Evolutionary conservation across 2,113 vertebrate genomes (phyloP).

Genomic region (Lepus americanus): DNA sequence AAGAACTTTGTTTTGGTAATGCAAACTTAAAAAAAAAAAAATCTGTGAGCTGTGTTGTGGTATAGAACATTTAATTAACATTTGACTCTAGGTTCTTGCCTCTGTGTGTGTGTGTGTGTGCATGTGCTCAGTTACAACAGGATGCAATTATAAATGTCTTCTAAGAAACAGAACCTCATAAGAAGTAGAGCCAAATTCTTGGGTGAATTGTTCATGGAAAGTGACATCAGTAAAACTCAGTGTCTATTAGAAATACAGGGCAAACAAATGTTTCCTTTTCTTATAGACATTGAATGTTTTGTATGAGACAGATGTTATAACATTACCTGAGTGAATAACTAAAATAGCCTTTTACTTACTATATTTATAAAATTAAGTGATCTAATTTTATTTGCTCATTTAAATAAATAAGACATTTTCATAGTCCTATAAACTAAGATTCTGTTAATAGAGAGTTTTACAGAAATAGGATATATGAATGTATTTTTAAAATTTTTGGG

Average conservation of each 20-base stretch:
- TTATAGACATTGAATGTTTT: slow-evolving; percentile 74
- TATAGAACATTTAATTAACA: slow-evolving; percentile 27
- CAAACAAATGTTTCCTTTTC: slow-evolving; percentile 81
- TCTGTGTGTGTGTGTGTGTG: neutral
- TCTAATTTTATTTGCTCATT: slow-evolving; percentile 78
- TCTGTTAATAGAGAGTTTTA: slow-evolving; percentile 80
- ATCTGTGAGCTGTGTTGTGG: neutral
- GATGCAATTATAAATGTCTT: slow-evolving; percentile 46
- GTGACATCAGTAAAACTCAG: slow-evolving; percentile 75
- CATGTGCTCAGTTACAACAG: neutral
- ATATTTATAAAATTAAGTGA: slow-evolving; percentile 79
- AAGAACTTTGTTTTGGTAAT: neutral
- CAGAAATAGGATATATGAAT: slow-evolving; percentile 62
- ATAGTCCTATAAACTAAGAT: slow-evolving; percentile 77
- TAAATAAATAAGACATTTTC: slow-evolving; percentile 75
- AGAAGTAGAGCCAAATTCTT: slow-evolving; percentile 64
- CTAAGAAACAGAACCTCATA: slow-evolving; percentile 63
- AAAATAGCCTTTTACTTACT: slow-evolving; percentile 78
- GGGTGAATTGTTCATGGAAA: slow-evolving; percentile 77
- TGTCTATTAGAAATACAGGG: slow-evolving; percentile 78
- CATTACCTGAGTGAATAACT: slow-evolving; percentile 68
- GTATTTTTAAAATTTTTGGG: too few species aligned
- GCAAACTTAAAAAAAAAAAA: slow-evolving; percentile 27
- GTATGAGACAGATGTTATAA: slow-evolving; percentile 68
- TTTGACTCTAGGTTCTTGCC: neutral